phyloP scores from a whole-genome alignment of 2,888 invertebrate genomes.

The Sceliomorpha sp. region DNA sequence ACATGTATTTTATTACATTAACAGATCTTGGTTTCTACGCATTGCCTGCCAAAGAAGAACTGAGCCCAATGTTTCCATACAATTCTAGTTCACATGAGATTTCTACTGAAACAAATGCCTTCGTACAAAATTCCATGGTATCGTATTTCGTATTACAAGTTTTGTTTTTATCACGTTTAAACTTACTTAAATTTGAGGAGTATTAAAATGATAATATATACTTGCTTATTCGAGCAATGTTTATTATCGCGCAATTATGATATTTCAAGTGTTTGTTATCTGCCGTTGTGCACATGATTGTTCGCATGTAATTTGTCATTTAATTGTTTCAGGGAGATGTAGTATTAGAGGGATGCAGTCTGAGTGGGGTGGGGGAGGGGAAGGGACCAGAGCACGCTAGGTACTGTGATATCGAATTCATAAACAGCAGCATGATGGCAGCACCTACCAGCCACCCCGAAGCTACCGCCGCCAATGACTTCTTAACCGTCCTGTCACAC shows the following conservation, averaged over 20 bases:
- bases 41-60: slow-evolving; percentile 83
- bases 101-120: slow-evolving; percentile 82
- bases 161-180: too few species aligned
- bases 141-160: too few species aligned
- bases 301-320: too few species aligned
- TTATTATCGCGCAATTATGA: too few species aligned
- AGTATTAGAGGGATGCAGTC: slow-evolving; percentile 80
- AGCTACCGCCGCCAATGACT: slow-evolving; percentile 80
- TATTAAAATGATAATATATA: too few species aligned
- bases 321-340: slow-evolving; percentile 77
- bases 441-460: slow-evolving; percentile 79
- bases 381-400: slow-evolving; percentile 79
- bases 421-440: slow-evolving; percentile 79
- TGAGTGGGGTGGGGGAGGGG: slow-evolving; percentile 79
- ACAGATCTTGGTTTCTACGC: slow-evolving; percentile 81
- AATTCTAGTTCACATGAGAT: slow-evolving; percentile 82
- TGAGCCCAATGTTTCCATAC: slow-evolving; percentile 82
- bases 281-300: too few species aligned
- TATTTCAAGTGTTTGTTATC: too few species aligned
- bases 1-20: slow-evolving; percentile 49
- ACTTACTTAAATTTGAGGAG: too few species aligned
- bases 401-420: slow-evolving; percentile 81
- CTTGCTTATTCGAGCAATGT: too few species aligned
- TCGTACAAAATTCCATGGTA: slow-evolving; percentile 82
- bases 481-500: slow-evolving; percentile 80